Conservation (phyloP, 2,888 invertebrate genomes). For the Drosophila robusta region DNA sequence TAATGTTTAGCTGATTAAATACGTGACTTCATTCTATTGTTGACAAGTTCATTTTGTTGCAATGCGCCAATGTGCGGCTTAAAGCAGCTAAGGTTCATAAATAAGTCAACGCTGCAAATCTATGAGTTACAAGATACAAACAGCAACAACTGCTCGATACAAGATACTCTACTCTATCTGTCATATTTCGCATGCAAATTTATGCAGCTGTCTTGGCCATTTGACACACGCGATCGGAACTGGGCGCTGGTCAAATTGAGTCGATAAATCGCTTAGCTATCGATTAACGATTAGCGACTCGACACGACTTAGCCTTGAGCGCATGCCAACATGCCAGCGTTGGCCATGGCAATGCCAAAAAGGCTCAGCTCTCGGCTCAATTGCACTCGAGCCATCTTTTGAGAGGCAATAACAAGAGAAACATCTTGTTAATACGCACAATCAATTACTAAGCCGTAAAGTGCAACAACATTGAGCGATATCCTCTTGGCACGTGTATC, state of each 20-base stretch:
- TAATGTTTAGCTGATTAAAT: slow-evolving; percentile 84
- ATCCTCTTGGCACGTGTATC: slow-evolving; percentile 47
- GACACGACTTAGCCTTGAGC: slow-evolving; percentile 24
- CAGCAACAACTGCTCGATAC: slow-evolving; percentile 24
- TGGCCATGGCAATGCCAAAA: slow-evolving; percentile 19
- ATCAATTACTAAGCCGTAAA: slow-evolving; percentile 49
- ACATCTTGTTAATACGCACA: slow-evolving; percentile 36
- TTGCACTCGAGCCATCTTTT: slow-evolving; percentile 24
- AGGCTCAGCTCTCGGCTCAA: slow-evolving; percentile 4
- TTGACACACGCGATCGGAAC: slow-evolving; percentile 16
- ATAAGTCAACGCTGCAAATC: slow-evolving; percentile 27
- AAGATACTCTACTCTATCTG: slow-evolving; percentile 55
- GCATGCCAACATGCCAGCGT: background rate
- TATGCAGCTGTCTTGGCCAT: slow-evolving; percentile 40
- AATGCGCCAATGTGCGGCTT: slow-evolving; percentile 20
- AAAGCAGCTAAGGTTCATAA: slow-evolving; percentile 39
- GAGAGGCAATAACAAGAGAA: slow-evolving; percentile 25
- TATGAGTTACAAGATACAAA: slow-evolving; percentile 4
- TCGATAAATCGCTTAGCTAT: slow-evolving; percentile 41
- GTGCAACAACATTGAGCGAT: slow-evolving; percentile 24
- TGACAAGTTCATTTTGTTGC: slow-evolving; percentile 67
- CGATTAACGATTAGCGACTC: slow-evolving; percentile 33
- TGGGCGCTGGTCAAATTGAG: slow-evolving; percentile 31
- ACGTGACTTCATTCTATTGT: slow-evolving; percentile 83
- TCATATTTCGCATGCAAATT: slow-evolving; percentile 55